These are phyloP conservation scores for Mimas tiliae DNA, from an alignment of 2,888 invertebrate genomes.

Conservation along the genomic window DNA sequence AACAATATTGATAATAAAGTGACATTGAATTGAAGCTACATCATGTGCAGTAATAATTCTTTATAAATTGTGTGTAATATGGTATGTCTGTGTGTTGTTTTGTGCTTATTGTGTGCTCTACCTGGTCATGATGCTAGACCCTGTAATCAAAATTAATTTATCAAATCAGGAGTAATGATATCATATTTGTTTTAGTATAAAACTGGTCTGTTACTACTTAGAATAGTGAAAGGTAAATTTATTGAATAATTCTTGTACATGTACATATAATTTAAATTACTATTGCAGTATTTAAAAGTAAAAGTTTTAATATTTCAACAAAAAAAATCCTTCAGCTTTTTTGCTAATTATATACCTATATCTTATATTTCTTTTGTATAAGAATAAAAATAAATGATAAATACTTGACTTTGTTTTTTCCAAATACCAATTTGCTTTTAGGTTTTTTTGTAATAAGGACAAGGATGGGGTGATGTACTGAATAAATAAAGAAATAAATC, in stretches of 20 bases:
- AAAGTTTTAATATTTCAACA: neutral
- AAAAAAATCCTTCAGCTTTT: neutral
- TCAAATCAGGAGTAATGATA: conserved; percentile 27
- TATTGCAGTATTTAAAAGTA: neutral
- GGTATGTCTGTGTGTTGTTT: neutral
- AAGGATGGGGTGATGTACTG: conserved; percentile 45
- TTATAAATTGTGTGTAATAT: neutral
- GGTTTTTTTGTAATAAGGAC: conserved; percentile 35
- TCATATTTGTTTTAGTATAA: neutral
- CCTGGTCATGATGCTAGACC: conserved; percentile 50
- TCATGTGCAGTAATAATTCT: neutral
- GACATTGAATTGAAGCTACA: neutral
- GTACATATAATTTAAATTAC: neutral
- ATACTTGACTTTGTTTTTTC: neutral
- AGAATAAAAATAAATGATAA: neutral
- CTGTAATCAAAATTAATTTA: conserved; percentile 59
- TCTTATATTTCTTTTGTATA: neutral
- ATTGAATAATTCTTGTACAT: no score
- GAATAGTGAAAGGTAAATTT: no score
- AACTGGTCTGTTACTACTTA: no score
- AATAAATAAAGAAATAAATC: conserved; percentile 67
- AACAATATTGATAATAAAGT: neutral
- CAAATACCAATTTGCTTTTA: neutral
- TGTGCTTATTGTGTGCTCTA: conserved; percentile 47
- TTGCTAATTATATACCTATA: neutral